A percentile compares a stretch with the other conserved stretches of the same genome.
phyloP scores from a whole-genome alignment of 2,797 vertebrate species.

The Hemitrygon akajei region DNA sequence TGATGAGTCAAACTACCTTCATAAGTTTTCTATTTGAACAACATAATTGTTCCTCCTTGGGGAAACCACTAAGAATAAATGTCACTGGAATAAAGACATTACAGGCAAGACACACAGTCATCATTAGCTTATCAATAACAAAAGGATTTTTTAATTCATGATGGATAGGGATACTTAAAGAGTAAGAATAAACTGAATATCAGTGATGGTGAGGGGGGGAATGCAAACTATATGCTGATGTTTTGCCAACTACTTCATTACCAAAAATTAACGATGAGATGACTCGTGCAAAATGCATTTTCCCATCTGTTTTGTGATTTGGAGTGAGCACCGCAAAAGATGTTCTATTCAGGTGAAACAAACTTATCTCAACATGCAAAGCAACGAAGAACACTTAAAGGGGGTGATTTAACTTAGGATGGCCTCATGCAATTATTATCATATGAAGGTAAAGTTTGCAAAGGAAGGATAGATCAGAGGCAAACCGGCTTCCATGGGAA shows the following conservation, averaged over 20 bases:
- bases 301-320: slow-evolving; percentile 86
- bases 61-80: slow-evolving; percentile 4
- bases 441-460: background rate
- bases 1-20: background rate
- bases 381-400: slow-evolving; percentile 19
- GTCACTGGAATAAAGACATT: background rate
- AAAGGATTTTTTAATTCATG: background rate
- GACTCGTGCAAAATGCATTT: slow-evolving; percentile 49
- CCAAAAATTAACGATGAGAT: background rate
- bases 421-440: background rate
- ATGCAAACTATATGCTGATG: background rate
- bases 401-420: background rate
- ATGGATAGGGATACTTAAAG: background rate
- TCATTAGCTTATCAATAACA: slow-evolving; percentile 39
- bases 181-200: background rate
- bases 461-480: background rate
- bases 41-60: background rate
- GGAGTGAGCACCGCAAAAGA: background rate
- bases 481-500: background rate
- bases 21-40: background rate
- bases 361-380: slow-evolving; percentile 30
- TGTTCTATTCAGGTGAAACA: slow-evolving; percentile 7
- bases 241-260: background rate
- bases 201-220: background rate
- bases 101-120: slow-evolving; percentile 45